These are phyloP conservation scores for Hyla sarda DNA, from an alignment of 2,113 vertebrate species.

Conservation along the genomic window DNA sequence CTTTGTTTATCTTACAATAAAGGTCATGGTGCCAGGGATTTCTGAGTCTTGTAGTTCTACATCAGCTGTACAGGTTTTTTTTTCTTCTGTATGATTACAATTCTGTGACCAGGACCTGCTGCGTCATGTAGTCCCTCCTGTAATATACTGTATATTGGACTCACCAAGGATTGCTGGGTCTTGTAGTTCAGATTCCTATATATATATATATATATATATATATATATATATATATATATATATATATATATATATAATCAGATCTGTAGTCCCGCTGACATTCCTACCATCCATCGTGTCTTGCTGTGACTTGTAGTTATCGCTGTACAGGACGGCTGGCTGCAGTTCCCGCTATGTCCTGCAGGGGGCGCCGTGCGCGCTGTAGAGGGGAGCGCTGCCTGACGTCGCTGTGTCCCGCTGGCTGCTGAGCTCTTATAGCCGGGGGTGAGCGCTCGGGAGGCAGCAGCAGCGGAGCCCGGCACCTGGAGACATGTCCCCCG, in stretches of 20 bases:
- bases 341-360: not conserved
- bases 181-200: not conserved
- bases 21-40: not conserved
- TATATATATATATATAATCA: no score
- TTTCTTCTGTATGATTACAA: no score
- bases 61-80: no score
- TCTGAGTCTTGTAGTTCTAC: not conserved
- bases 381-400: not conserved
- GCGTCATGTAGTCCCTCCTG: no score
- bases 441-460: not conserved
- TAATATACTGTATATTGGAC: no score
- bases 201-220: no score
- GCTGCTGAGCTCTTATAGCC: not conserved
- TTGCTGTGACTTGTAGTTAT: not conserved
- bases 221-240: no score
- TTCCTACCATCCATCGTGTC: no score
- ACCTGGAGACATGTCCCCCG: constrained; percentile 8
- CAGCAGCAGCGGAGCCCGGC: not conserved
- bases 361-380: not conserved
- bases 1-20: no score
- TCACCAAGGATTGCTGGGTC: not conserved
- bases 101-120: no score
- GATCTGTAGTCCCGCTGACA: no score
- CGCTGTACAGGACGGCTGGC: no score
- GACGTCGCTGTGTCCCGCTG: constrained; percentile 15